Evolutionary conservation across 2,888 invertebrate genomes (phyloP).

Genomic region (Xestia rhomboidea): DNA sequence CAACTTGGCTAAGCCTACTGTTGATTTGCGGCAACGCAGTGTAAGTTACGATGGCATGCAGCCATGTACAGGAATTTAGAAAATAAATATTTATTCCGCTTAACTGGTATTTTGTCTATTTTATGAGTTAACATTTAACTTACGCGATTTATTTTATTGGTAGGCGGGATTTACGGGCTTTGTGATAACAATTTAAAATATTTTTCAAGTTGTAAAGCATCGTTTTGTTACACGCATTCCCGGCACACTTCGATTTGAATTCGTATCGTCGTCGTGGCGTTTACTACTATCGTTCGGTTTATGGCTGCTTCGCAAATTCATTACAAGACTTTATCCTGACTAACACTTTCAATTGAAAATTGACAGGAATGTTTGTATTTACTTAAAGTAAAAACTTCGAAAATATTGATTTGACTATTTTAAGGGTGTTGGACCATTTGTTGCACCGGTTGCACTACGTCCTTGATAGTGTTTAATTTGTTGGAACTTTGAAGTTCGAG

Average conservation of each 20-base stretch:
- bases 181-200: slow-evolving; percentile 73
- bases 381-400: not conserved
- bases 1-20: no score
- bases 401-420: slow-evolving; percentile 20
- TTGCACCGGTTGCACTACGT: slow-evolving; percentile 18
- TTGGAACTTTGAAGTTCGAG: slow-evolving; percentile 21
- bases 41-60: slow-evolving; percentile 19
- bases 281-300: slow-evolving; percentile 72
- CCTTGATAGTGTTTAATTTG: slow-evolving; percentile 41
- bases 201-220: slow-evolving; percentile 69
- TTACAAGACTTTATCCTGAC: slow-evolving; percentile 56
- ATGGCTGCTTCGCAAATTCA: slow-evolving; percentile 64
- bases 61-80: slow-evolving; percentile 25
- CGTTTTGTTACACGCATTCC: slow-evolving; percentile 72
- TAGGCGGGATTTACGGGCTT: slow-evolving; percentile 69
- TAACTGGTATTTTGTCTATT: slow-evolving; percentile 60
- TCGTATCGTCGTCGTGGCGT: slow-evolving; percentile 69
- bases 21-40: not conserved
- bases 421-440: not conserved
- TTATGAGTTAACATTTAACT: slow-evolving; percentile 60
- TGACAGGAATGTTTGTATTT: slow-evolving; percentile 65
- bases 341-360: slow-evolving; percentile 66
- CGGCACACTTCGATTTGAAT: slow-evolving; percentile 77
- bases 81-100: slow-evolving; percentile 44
- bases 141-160: slow-evolving; percentile 73